Evolutionary conservation across 2,797 vertebrate species (phyloP).

Genomic region (Sarcophilus harrisii): DNA sequence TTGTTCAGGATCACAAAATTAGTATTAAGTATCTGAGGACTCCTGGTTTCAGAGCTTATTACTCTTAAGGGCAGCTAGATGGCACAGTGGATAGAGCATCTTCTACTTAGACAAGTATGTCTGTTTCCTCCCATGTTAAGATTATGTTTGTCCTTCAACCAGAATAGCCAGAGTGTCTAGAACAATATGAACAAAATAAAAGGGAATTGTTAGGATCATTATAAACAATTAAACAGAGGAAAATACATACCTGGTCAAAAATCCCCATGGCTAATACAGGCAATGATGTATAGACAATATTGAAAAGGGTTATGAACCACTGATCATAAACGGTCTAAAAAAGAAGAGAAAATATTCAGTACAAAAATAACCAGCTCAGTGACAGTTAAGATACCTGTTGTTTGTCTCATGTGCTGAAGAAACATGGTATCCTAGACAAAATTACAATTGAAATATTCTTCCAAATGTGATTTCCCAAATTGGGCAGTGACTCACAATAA

Average conservation of each 20-base stretch:
- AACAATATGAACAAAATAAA: background rate
- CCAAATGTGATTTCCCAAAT: background rate
- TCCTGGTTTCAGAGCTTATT: too few species aligned
- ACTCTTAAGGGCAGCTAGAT: too few species aligned
- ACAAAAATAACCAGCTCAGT: conserved; percentile 4
- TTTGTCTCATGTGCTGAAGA: background rate
- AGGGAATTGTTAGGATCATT: conserved; percentile 12
- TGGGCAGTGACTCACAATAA: conserved; percentile 14
- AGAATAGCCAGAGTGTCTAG: background rate
- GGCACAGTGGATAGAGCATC: too few species aligned
- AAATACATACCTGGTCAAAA: conserved; percentile 90
- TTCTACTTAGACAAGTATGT: conserved; percentile 33
- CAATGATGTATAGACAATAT: conserved; percentile 91
- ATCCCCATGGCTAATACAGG: conserved; percentile 92
- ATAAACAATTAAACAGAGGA: conserved; percentile 36
- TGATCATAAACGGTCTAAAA: conserved; percentile 92
- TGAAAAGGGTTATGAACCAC: conserved; percentile 93
- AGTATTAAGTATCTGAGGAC: too few species aligned
- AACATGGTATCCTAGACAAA: background rate
- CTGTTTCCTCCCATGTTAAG: background rate
- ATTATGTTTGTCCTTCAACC: background rate
- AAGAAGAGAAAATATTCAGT: conserved; percentile 56
- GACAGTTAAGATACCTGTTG: background rate
- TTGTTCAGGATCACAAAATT: too few species aligned
- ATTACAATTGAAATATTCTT: background rate